Conservation (phyloP, 2,113 vertebrate species). For the Hypanus sabinus region DNA sequence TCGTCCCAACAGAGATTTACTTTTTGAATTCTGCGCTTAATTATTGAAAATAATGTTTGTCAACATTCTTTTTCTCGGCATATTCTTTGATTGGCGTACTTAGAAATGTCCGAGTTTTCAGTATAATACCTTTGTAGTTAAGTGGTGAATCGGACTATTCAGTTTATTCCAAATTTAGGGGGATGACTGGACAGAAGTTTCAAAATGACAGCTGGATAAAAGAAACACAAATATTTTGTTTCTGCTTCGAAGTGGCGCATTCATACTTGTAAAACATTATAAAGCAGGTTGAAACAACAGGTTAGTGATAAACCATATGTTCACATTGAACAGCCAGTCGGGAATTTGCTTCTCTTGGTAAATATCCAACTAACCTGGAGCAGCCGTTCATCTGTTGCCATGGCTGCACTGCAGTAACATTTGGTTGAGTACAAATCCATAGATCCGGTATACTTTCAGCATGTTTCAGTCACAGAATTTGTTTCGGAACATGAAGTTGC, state of each 20-base stretch:
- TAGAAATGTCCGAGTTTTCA: background rate
- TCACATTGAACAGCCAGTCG: background rate
- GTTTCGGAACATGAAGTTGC: background rate
- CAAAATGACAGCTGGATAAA: background rate
- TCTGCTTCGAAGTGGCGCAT: too few species aligned
- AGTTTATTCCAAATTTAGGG: background rate
- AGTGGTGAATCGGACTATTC: background rate
- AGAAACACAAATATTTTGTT: background rate
- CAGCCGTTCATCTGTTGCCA: conserved; percentile 8
- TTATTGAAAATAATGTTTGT: background rate
- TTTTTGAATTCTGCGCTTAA: background rate
- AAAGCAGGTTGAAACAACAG: background rate
- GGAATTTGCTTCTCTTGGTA: background rate
- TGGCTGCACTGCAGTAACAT: background rate
- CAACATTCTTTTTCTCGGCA: background rate
- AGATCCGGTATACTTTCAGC: background rate
- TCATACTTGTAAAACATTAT: background rate
- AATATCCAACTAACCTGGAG: conserved; percentile 4
- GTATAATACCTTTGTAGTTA: background rate
- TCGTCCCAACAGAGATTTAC: background rate
- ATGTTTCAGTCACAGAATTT: background rate
- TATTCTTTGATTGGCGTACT: background rate
- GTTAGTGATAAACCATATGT: background rate
- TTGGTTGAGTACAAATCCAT: background rate
- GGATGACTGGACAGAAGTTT: background rate